Evolutionary conservation across 1,140 invertebrate genomes (phyloP).

Genomic region (Gerris buenoi): DNA sequence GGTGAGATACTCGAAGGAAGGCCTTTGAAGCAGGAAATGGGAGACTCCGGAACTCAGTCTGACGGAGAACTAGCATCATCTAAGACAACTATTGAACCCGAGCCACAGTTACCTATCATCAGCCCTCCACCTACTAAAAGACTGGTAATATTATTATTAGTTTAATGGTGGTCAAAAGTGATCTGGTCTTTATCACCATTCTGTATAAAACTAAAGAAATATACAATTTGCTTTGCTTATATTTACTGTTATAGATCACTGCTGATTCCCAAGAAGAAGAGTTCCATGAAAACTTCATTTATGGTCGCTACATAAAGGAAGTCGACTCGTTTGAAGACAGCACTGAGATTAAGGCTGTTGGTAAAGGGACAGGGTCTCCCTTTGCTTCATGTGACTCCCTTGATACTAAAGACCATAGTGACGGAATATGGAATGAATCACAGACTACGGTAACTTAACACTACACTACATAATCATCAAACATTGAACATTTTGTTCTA

Average conservation of each 20-base stretch:
- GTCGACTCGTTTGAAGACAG: constrained; percentile 21
- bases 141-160: too few relatives aligned
- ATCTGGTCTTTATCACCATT: too few relatives aligned
- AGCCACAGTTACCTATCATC: neutral
- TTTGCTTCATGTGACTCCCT: constrained; percentile 67
- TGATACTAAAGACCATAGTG: constrained; percentile 53
- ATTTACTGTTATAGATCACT: constrained; percentile 18
- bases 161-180: too few relatives aligned
- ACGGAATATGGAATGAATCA: constrained; percentile 74
- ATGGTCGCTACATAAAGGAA: constrained; percentile 43
- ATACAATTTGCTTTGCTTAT: too few relatives aligned
- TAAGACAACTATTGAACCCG: neutral
- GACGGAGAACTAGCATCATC: constrained; percentile 15
- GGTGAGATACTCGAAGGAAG: constrained; percentile 58
- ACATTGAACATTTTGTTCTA: too few relatives aligned
- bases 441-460: constrained; percentile 43
- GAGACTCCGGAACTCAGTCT: constrained; percentile 20
- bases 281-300: constrained; percentile 63
- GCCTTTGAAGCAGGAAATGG: constrained; percentile 16
- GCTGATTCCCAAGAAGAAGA: constrained; percentile 33
- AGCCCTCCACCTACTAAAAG: neutral
- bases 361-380: constrained; percentile 34
- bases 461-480: too few relatives aligned
- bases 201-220: too few relatives aligned
- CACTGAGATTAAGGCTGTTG: constrained; percentile 11